Percentiles rank a stretch among this genome's conserved stretches.
These are phyloP conservation scores for Urocynchramus pylzowi DNA, from an alignment of 2,113 vertebrate genomes.

Conservation along the genomic window DNA sequence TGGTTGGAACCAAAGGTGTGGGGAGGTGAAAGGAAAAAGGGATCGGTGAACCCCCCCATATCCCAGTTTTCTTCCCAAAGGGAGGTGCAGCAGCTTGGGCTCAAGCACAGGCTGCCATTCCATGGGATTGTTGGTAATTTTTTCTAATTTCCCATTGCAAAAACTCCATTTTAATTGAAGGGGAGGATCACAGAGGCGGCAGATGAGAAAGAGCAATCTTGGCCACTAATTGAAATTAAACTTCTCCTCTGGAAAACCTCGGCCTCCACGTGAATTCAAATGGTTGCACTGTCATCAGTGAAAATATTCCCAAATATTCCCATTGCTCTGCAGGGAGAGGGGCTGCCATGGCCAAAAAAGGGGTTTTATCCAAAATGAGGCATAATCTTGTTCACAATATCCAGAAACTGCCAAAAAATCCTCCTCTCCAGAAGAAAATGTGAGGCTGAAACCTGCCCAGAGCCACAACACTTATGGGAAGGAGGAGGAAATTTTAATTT, in stretches of 20 bases:
- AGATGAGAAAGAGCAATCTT: background rate
- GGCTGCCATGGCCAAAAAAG: background rate
- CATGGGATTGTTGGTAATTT: background rate
- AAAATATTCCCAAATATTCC: background rate
- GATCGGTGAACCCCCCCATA: background rate
- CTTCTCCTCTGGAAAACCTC: background rate
- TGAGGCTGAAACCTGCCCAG: background rate
- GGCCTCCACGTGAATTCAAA: background rate
- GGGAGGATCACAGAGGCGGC: background rate
- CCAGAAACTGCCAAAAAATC: background rate
- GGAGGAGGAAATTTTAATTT: background rate
- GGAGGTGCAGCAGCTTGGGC: background rate
- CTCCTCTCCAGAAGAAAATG: background rate
- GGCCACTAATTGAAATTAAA: slow-evolving; percentile 25
- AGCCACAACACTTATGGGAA: background rate
- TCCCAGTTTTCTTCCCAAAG: background rate
- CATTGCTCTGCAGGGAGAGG: fast-evolving
- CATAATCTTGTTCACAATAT: background rate
- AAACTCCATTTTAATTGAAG: background rate
- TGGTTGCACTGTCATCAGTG: background rate
- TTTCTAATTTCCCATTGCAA: background rate
- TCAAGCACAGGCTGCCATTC: background rate
- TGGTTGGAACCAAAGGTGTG: background rate
- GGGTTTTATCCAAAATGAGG: background rate
- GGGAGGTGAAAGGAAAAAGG: background rate